Base-by-base conservation (phyloP, 2,113 vertebrate species). In the Dascyllus trimaculatus region DNA sequence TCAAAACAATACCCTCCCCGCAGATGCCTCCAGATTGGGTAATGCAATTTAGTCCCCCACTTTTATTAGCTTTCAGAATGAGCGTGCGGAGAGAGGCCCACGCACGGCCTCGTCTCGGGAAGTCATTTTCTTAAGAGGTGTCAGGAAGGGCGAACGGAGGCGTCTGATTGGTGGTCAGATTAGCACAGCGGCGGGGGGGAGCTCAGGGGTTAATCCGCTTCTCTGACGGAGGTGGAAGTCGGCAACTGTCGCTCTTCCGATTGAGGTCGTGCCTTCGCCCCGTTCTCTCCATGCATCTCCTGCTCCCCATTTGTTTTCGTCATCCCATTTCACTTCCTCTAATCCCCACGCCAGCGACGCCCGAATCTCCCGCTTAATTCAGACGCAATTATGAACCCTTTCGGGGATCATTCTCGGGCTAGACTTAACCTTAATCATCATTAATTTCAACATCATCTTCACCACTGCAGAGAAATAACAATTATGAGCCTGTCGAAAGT, bases 121-220 rank as follows among this genome's bases (percentile, higher is more conserved):
- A 89, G 84, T 93, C 52, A 89, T 94, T 93, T 93, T 85, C 90
- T 88, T 93, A 92, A 94, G 89, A 92, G 90, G 85, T 88, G 80
- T 84, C 56, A 61, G 65, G 75, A 69, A 62, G 61, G 66, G 75
- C n/a, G 81, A 86, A 82, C 43, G 1, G 69, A 73, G 63, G 71
- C 24, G 51, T 85, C 78, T 80, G 89, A 92, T 93, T 94, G 91
- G 86, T 78, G 72, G 63, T 73, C 75, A 81, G 89, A 92, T 93
- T 92, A 93, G 89, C 68, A 60, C 11, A 61, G 67, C 26, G 70
- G 83, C 48, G 13, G 56, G 70, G 70, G 45, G 58, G 22, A 53
- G 88, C 82, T 90, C 82, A 85, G 81, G 85, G 91, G 92, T 94
- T 94, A 94, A 95, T 95, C 93, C 76, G 71, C 79, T 89, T 72